These are phyloP conservation scores for Orthonyx spaldingii DNA, from an alignment of 2,113 vertebrate genomes.

Conservation along the genomic window DNA sequence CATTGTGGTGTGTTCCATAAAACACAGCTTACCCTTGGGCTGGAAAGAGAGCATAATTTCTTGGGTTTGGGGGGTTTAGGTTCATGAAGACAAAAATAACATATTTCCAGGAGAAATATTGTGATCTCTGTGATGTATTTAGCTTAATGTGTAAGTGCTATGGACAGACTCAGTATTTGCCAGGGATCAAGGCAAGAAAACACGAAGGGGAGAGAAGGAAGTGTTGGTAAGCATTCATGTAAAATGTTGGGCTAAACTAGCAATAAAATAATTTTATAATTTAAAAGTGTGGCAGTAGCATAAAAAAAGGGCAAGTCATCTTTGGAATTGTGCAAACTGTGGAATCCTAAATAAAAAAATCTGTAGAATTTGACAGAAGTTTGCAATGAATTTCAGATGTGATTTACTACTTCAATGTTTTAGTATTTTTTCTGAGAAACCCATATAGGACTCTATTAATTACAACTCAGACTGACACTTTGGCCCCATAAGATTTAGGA, in stretches of 20 bases:
- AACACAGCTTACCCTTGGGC: not conserved
- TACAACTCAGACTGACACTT: constrained; percentile 59
- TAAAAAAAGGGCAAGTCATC: not conserved
- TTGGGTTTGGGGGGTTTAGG: not conserved
- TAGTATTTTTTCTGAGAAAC: constrained; percentile 69
- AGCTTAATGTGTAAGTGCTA: not conserved
- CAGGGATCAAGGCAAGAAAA: not conserved
- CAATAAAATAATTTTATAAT: not conserved
- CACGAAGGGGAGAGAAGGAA: not conserved
- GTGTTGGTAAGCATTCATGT: not conserved
- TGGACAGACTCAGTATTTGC: not conserved
- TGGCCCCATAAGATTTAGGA: constrained; percentile 53
- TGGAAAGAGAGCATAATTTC: not conserved
- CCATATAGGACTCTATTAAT: constrained; percentile 66
- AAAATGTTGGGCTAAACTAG: not conserved
- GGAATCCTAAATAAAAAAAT: not conserved
- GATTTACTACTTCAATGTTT: constrained; percentile 55
- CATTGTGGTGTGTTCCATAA: fast-evolving
- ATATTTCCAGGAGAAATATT: not conserved
- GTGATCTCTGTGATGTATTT: not conserved
- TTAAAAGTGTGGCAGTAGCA: not conserved
- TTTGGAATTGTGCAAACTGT: not conserved
- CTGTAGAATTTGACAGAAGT: not conserved
- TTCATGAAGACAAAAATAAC: not conserved
- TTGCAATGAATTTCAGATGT: not conserved